These are phyloP conservation scores for Rhinella marina DNA, from an alignment of 2,797 vertebrate species.

Conservation along the genomic window DNA sequence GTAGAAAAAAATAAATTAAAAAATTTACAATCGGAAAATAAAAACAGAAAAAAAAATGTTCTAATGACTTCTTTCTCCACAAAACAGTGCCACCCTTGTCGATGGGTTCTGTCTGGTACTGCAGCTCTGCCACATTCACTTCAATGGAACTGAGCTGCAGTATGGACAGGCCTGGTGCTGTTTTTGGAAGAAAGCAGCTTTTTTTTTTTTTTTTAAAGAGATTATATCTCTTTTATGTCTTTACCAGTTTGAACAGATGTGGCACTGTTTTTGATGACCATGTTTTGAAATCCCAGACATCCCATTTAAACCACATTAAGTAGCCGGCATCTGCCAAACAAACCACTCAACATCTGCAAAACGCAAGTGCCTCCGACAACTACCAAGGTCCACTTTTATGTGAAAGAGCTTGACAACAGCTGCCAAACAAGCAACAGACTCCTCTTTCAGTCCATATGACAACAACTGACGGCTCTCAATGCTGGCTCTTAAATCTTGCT, in stretches of 20 bases:
- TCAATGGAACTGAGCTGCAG: background rate
- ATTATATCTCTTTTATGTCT: no score
- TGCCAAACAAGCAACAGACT: constrained; percentile 34
- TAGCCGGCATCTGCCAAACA: background rate
- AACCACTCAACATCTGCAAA: constrained; percentile 5
- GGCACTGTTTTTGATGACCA: background rate
- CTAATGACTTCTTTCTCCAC: no score
- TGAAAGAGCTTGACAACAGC: constrained; percentile 39
- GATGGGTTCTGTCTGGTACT: no score
- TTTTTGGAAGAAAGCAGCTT: background rate
- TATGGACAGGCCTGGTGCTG: background rate
- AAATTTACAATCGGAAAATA: no score
- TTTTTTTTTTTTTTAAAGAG: no score
- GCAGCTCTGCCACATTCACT: no score
- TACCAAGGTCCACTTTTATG: constrained; percentile 6
- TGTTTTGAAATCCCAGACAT: background rate
- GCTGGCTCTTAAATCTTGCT: background rate
- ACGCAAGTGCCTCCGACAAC: constrained; percentile 27
- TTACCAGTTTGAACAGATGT: background rate
- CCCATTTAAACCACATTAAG: background rate
- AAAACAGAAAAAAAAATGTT: no score
- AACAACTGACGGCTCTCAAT: background rate
- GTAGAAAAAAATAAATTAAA: no score
- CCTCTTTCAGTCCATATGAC: constrained; percentile 25
- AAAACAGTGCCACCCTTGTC: no score